These are phyloP conservation scores for Umimayanthus chanpuru DNA, from an alignment of 92 coral and sea anemone species.

Conservation along the genomic window DNA sequence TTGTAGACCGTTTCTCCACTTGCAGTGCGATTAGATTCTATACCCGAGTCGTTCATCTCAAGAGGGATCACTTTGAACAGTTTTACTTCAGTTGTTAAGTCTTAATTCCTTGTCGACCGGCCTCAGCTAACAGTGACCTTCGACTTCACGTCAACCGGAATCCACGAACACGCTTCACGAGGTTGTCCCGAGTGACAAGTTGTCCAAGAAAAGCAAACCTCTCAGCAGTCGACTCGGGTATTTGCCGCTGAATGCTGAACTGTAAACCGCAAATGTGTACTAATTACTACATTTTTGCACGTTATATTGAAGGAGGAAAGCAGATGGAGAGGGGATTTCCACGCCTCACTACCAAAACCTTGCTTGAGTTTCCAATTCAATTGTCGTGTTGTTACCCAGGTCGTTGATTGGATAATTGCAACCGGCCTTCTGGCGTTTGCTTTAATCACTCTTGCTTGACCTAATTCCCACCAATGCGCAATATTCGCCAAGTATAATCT, in stretches of 20 bases:
- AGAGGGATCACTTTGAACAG: background rate
- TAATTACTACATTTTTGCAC: constrained; percentile 19
- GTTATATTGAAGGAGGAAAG: constrained; percentile 3
- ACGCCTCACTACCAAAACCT: background rate
- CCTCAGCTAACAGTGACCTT: background rate
- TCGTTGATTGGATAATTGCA: background rate
- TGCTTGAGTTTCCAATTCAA: constrained; percentile 4
- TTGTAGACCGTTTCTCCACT: constrained; percentile 23
- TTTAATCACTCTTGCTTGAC: background rate
- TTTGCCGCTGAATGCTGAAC: background rate
- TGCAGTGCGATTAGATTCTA: constrained; percentile 6
- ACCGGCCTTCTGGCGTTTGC: background rate
- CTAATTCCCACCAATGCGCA: constrained; percentile 15
- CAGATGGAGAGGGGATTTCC: background rate
- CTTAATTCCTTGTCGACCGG: background rate
- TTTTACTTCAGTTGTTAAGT: background rate
- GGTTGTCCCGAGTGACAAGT: constrained; percentile 28
- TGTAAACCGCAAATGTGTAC: background rate
- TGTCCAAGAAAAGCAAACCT: constrained; percentile 9
- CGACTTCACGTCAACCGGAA: background rate
- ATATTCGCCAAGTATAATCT: constrained; percentile 11
- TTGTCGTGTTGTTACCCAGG: background rate
- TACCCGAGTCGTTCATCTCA: constrained; percentile 32
- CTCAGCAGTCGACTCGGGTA: background rate
- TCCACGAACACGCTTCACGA: background rate